Evolutionary conservation across 2,113 vertebrate species (phyloP).

Genomic region (Tauraco erythrolophus): DNA sequence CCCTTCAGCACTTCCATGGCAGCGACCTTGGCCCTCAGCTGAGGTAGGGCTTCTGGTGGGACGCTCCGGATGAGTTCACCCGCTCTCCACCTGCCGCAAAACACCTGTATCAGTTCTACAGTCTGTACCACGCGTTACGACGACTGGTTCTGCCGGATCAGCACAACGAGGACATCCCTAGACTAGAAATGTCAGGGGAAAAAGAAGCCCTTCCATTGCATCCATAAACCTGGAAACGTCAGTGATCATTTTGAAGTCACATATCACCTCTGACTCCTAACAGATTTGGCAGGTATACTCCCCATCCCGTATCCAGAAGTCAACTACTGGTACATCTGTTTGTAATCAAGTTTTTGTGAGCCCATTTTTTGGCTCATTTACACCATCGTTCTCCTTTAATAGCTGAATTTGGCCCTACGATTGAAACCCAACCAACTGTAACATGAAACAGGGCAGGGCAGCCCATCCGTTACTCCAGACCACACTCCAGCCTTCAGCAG

Average conservation of each 20-base stretch:
- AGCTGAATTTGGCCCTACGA: not conserved
- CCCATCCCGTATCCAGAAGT: not conserved
- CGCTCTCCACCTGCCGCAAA: conserved; percentile 89
- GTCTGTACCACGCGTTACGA: fast-evolving
- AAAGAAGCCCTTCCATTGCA: not conserved
- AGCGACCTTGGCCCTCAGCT: conserved; percentile 93
- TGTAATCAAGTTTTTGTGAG: not conserved
- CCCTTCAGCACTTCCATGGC: conserved; percentile 92
- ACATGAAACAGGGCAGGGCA: not conserved
- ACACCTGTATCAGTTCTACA: not conserved
- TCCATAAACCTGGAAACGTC: not conserved
- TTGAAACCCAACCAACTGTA: not conserved
- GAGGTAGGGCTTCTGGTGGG: conserved; percentile 85
- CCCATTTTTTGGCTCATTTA: not conserved
- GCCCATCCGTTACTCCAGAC: not conserved
- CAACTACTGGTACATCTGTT: not conserved
- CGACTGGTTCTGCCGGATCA: not conserved
- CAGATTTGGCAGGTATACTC: not conserved
- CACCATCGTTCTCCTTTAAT: not conserved
- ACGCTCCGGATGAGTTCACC: conserved; percentile 89
- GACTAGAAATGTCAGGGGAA: too few relatives aligned
- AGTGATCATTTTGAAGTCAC: not conserved
- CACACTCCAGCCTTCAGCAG: not conserved
- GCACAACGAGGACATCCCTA: not conserved
- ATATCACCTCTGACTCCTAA: not conserved